phyloP scores from a whole-genome alignment of 1,140 invertebrate genomes.

The Dendroctonus valens region DNA sequence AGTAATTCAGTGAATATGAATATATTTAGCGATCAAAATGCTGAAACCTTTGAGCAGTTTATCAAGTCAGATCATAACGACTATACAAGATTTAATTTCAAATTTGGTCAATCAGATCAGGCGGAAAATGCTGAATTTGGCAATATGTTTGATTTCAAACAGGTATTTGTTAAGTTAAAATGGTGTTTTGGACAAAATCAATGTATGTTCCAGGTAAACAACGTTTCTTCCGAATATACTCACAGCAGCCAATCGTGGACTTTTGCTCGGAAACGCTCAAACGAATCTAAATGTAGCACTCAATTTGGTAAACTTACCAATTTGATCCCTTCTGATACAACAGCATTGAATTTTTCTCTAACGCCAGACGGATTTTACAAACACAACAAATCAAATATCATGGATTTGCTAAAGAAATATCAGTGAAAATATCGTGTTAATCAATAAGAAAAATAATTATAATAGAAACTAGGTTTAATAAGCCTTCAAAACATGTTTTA shows the following conservation, averaged over 20 bases:
- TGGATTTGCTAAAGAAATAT: no score
- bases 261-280: conserved; percentile 4
- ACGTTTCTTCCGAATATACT: conserved; percentile 11
- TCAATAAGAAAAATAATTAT: no score
- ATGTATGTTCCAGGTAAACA: conserved; percentile 6
- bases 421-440: no score
- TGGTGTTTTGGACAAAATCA: background rate
- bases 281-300: background rate
- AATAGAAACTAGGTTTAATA: no score
- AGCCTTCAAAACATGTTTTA: no score
- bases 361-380: no score
- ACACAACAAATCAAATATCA: no score
- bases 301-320: background rate
- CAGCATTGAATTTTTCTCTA: no score
- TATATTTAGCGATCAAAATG: conserved; percentile 45
- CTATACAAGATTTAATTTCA: conserved; percentile 36
- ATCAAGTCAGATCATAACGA: conserved; percentile 40
- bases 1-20: conserved; percentile 36
- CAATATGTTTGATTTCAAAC: conserved; percentile 26
- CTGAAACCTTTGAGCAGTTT: conserved; percentile 39
- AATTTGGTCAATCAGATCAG: conserved; percentile 6
- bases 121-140: background rate
- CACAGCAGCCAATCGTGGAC: conserved; percentile 12
- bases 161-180: conserved; percentile 9
- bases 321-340: no score